Conservation (phyloP, 2,888 invertebrate genomes). For the Tiphia femorata region DNA sequence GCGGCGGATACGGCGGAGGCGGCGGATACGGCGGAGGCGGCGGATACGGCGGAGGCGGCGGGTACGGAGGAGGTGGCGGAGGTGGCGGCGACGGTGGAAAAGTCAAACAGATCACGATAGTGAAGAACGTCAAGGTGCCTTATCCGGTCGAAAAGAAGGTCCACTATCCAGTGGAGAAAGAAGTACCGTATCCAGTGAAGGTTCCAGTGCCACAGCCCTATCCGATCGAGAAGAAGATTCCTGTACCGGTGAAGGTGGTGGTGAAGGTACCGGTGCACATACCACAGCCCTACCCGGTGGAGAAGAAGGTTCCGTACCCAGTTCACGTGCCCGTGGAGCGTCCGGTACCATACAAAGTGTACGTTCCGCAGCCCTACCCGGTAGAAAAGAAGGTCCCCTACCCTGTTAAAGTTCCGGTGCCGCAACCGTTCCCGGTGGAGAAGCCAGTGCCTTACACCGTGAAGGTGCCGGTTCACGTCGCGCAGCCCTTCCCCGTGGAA, state of each 20-base stretch:
- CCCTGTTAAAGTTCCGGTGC: slow-evolving; percentile 61
- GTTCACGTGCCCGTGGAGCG: slow-evolving; percentile 65
- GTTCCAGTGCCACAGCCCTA: slow-evolving; percentile 72
- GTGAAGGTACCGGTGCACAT: slow-evolving; percentile 70
- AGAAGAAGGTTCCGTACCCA: slow-evolving; percentile 66
- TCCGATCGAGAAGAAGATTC: slow-evolving; percentile 70
- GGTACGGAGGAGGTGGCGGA: slow-evolving; percentile 24
- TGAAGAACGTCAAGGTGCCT: slow-evolving; percentile 71
- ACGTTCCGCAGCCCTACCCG: slow-evolving; percentile 66
- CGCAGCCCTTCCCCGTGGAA: slow-evolving; percentile 82
- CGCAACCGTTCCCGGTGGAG: slow-evolving; percentile 69
- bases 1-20: slow-evolving; percentile 30
- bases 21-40: slow-evolving; percentile 49
- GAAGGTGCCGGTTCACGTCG: slow-evolving; percentile 80
- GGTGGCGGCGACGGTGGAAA: slow-evolving; percentile 54
- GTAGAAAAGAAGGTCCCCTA: slow-evolving; percentile 64
- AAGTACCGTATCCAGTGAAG: slow-evolving; percentile 73
- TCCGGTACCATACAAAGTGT: slow-evolving; percentile 67
- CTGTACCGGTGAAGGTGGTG: slow-evolving; percentile 63
- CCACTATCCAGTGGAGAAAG: slow-evolving; percentile 77
- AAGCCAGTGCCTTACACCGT: slow-evolving; percentile 78
- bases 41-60: slow-evolving; percentile 33
- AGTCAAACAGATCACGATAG: slow-evolving; percentile 62
- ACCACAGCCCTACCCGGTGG: slow-evolving; percentile 66
- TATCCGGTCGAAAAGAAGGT: slow-evolving; percentile 78